These are phyloP conservation scores for Rhegmatorhina hoffmannsi DNA, from an alignment of 2,113 vertebrate genomes.

Conservation along the genomic window DNA sequence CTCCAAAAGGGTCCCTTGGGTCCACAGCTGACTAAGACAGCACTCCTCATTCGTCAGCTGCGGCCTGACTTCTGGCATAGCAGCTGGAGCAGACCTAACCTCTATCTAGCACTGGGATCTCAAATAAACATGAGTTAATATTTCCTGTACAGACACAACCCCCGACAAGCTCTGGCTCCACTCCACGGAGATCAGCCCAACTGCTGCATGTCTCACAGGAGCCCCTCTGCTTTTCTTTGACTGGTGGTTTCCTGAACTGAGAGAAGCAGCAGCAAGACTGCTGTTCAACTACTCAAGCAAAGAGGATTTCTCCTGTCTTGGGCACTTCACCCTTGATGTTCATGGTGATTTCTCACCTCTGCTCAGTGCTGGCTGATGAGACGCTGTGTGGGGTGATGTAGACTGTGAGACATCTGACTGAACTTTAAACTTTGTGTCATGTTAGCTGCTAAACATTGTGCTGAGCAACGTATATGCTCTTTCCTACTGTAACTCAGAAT, in stretches of 20 bases:
- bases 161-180: background rate
- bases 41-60: background rate
- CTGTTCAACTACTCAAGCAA: background rate
- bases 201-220: fast-evolving
- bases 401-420: background rate
- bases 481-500: background rate
- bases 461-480: background rate
- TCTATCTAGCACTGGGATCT: background rate
- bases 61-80: background rate
- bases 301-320: background rate
- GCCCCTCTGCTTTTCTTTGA: background rate
- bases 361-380: background rate
- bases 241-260: background rate
- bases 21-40: background rate
- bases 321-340: background rate
- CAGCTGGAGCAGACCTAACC: background rate
- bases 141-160: background rate
- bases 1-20: background rate
- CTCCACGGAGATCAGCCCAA: background rate
- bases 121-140: background rate
- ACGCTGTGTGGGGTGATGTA: background rate
- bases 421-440: background rate
- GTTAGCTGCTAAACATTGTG: background rate
- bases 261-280: background rate
- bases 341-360: background rate